A percentile compares a stretch with the other conserved stretches of the same genome.
These are phyloP conservation scores for Spatula clypeata DNA, from an alignment of 2,797 vertebrate genomes.

Conservation along the genomic window DNA sequence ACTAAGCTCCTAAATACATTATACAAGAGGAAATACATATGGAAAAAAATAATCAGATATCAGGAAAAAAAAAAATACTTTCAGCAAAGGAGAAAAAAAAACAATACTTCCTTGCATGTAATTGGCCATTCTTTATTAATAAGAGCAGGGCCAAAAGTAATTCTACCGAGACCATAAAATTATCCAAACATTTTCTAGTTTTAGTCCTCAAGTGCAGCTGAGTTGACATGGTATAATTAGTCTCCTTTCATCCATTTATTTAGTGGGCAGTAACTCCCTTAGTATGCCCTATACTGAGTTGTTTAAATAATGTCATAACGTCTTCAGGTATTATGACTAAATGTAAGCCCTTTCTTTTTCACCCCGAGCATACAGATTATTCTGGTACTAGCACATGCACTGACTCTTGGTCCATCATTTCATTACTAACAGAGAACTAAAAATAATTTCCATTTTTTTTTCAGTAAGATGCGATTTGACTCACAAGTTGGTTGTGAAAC, in stretches of 20 bases:
- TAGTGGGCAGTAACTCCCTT: neutral
- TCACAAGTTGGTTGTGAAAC: neutral
- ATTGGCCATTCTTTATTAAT: neutral
- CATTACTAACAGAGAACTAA: neutral
- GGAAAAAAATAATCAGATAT: neutral
- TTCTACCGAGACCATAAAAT: neutral
- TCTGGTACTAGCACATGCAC: neutral
- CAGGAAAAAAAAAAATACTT: neutral
- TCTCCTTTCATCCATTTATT: neutral
- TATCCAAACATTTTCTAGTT: neutral
- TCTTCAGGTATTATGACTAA: neutral
- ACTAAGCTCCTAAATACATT: rapidly evolving
- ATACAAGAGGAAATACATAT: neutral
- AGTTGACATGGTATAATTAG: neutral
- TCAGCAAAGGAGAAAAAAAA: neutral
- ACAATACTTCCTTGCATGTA: neutral
- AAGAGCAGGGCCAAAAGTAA: neutral
- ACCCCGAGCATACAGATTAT: neutral
- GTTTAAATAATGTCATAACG: neutral
- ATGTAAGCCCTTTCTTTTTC: neutral
- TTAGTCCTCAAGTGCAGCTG: neutral
- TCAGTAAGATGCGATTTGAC: neutral
- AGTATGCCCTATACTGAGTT: neutral
- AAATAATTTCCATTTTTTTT: neutral
- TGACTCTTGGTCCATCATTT: neutral